Base-by-base conservation (phyloP, 2,888 invertebrate genomes). In the Laspeyria flexula region DNA sequence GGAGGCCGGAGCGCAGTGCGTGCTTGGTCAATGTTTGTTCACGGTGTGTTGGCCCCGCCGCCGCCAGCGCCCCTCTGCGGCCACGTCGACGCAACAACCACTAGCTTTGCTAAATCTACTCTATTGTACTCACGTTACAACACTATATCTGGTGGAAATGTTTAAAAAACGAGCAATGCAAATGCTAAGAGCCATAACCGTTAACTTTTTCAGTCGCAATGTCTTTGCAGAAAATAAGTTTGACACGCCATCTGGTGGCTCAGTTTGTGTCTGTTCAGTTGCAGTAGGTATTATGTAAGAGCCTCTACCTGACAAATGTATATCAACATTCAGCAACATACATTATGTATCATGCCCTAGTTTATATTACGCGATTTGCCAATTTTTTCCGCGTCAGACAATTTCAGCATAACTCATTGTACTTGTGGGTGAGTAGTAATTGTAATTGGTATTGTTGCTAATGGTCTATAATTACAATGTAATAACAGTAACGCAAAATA, bases 1-100 rank as follows among this genome's bases (percentile, higher is more conserved):
- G 85, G 69, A 55, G 66, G 72, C 68, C 71, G 55, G 81, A 78
- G 85, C 83, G 83, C 83, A 78, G 80, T 77, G 86, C 85, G 81
- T 83, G 88, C 84, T 88, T 88, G 88, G 88, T 85, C 88, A 88
- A 88, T 88, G 89, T 72, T 84, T 80, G 83, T 86, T 88, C 85
- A 83, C 88, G 86, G 81, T 83, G 74, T 73, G 79, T 72, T 83
- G 83, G 71, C 69, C 77, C 74, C 72, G 79, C 64, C 66, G 70
- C 76, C 69, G 78, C 71, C 63, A 76, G 77, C 83, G 78, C 77
- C 81, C 75, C 82, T 70, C 79, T 67, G 84, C 81, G 81, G 78
- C 80, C 69, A 69, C 76, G 70, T 65, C 76, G 68, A 65, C 67
- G 71, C 74, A 77, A 75, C 76, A 58, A 25, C 52, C 58, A 59